Evolutionary conservation across 1,140 invertebrate species (phyloP), one percentile per base, ranked within the genome.

Genomic region (Nebria ingens): DNA sequence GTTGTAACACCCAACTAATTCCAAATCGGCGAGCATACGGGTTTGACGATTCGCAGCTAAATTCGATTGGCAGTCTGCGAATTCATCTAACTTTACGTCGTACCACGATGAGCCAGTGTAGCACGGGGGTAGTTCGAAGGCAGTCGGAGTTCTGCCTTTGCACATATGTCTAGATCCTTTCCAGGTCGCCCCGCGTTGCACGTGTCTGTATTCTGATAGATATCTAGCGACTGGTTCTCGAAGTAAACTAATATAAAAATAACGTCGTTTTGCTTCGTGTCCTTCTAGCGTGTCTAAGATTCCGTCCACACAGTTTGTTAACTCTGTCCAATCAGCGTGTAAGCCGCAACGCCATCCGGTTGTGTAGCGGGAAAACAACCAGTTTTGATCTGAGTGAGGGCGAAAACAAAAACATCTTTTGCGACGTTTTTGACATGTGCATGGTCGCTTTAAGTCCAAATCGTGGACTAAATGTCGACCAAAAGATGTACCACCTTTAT

Each of bases 321-420:
- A 71, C 75, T 98, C 95, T 12, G 96, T 98, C 88, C 93, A 99
- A 75, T 99, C 92, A 9, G 97, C 94, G 74, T 99, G 97, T 15
- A 99, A 75, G 52, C 97, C 96, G 77, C 97, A 99, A 65, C 92
- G 91, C 97, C 97, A 99, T 51, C 97, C 97, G 15, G 93, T 97
- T 4, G 95, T 97, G 74, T 97, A 98, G 64, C 97, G 82, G 68
- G 93, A 97, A 74, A 99, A 98, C 50, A 99, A 78, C 97, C 97
- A 99, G 74, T 88, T 86, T 77, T 93, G 86, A 71, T 89, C 86
- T 65, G 85, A 82, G 76, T 89, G 87, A 55, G 91, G 91, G 65
- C 91, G 81, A 73, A 92, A 91, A 77, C 93, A 96, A 71, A 91
- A 90, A 73, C 93, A 97, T 57, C 90, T 80, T 73, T 93, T 95